Base-by-base conservation (phyloP, 2,888 invertebrate species). In the Trypoxylon attenuatum region DNA sequence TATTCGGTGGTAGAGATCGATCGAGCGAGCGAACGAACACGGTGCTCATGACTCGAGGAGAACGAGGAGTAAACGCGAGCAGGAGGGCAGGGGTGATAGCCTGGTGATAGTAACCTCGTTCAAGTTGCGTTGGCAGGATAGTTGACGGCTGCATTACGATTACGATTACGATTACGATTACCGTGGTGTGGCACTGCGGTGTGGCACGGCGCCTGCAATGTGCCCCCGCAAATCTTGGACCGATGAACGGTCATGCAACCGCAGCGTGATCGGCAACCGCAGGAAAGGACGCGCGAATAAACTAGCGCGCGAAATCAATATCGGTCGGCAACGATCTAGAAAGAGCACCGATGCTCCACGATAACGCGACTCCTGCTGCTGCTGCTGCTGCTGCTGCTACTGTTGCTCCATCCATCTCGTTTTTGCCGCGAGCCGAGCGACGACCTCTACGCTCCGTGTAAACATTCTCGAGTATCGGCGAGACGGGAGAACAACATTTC, bases 231-330 rank as follows among this genome's bases (percentile, higher is more conserved):
- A 43, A 43, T 43, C 43, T 43, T n/a, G 42, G 3, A 3, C 33
- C 5, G 10, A 33, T 15, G 33, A 33, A 33, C 5, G 33, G 13
- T 2, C 55, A 55, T 18, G 19, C 25, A 16, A 46, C 46, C 41
- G 42, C 57, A 29, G 5, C 43, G 58, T 38, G 58, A 58, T 58
- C 51, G 33, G 15, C 13, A 42, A 52, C 16, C 52, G 19, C 29
- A 27, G 29, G 18, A 43, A 43, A 42, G 23, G 42, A 42, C 42
- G 43, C n/a, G n/a, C n/a, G 43, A 13, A 21, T 21, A 43, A 10
- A 22, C 18, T 4, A 8, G 5, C 18, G 18, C 2, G 5, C 33
- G 33, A 33, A 33, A 33, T 33, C 33, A 13, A 33, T 33, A 33
- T 33, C 4, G 5, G 13, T 33, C 33, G n/a, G 5, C n/a, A 33